Base-by-base conservation (phyloP, 2,888 invertebrate species). In the Hemistola chrysoprasaria region DNA sequence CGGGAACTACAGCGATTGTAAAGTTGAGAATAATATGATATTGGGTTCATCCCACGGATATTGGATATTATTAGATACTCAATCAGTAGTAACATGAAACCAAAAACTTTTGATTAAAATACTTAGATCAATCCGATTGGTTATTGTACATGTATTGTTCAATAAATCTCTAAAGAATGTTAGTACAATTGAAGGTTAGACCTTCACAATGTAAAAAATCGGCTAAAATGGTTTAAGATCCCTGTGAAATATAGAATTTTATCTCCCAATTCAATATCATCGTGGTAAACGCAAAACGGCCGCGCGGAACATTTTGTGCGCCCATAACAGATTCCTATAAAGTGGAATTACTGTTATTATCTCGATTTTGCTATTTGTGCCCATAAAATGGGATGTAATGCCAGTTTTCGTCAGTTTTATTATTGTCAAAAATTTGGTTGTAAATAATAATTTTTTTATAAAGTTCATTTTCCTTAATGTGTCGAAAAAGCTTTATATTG, bases 241-340 rank as follows among this genome's bases (percentile, higher is more conserved):
- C 20, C 11, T 11, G 6, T 32, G 22, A 35, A 30, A 42, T 32
- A 27, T 34, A 39, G 22, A 33, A 31, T 47, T 43, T 22, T 36
- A 41, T 26, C 11, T 6, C 30, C 20, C 20, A 39, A 42, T 42
- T 37, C 20, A 27, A 38, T 35, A 44, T 22, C 16, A 38, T 8
- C 33, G 30, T 16, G 29, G 6, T 27, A 22, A 43, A 20, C 28
- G 9, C 27, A 6, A 11, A 50, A 40, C 36, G 32, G 39, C 26
- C 38, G 26, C 21, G 40, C 24, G 7, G 40, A 50, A 43, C 55
- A 43, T 44, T 55, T 48, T 42, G 48, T 21, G 40, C 35, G 44
- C 28, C 38, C 36, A 40, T 51, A 50, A 47, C 50, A 44, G 46
- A 40, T 36, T 40, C 40, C 41, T 46, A 45, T 46, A 50, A 56